Evolutionary conservation across 2,797 vertebrate genomes (phyloP).

Genomic region (Allobates femoralis): DNA sequence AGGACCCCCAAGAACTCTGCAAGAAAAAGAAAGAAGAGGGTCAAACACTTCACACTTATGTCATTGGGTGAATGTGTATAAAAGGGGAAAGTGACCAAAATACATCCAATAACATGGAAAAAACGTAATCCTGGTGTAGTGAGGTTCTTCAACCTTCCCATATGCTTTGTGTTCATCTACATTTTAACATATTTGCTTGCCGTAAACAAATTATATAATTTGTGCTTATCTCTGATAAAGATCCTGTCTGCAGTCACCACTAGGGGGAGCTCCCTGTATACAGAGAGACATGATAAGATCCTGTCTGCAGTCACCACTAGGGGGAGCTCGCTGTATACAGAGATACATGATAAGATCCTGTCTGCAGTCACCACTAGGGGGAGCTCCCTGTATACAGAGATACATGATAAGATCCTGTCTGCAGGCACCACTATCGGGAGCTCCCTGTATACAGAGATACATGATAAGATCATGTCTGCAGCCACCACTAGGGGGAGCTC

Average conservation of each 20-base stretch:
- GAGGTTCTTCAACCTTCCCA: too few species aligned
- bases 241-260: too few species aligned
- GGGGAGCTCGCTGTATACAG: not conserved
- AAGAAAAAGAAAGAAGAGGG: not conserved
- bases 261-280: not conserved
- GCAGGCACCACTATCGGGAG: too few species aligned
- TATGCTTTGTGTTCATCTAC: not conserved
- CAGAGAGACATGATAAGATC: not conserved
- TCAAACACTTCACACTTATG: not conserved
- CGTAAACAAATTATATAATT: too few species aligned
- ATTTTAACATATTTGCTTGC: not conserved
- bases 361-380: too few species aligned
- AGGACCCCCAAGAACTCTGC: conserved; percentile 82
- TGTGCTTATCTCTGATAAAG: not conserved
- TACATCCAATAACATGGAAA: not conserved
- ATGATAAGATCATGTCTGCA: not conserved
- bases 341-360: not conserved
- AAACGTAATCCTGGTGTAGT: too few species aligned
- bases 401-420: not conserved
- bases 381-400: not conserved
- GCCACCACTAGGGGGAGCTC: not conserved
- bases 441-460: not conserved
- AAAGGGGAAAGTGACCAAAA: not conserved
- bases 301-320: too few species aligned
- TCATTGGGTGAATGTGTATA: not conserved